Percentiles rank a stretch among this genome's conserved stretches.
phyloP scores from a whole-genome alignment of 2,797 vertebrate species.

The Antrozous pallidus region DNA sequence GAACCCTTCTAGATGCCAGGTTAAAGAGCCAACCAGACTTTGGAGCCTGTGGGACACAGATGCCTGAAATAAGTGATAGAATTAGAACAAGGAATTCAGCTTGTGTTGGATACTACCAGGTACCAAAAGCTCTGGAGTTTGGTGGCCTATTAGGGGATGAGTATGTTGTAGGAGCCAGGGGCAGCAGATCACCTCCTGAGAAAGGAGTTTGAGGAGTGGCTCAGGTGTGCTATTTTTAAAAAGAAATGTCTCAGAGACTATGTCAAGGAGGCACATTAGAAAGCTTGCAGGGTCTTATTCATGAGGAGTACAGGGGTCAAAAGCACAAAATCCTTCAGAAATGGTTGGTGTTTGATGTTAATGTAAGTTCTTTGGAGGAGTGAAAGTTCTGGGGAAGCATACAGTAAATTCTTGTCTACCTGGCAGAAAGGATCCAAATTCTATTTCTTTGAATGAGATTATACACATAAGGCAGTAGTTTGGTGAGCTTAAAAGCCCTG shows the following conservation, averaged over 20 bases:
- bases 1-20: too few relatives aligned
- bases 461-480: background rate
- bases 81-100: background rate
- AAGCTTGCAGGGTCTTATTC: background rate
- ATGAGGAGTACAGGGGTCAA: background rate
- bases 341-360: background rate
- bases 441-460: constrained; percentile 10
- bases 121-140: background rate
- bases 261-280: background rate
- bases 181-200: background rate
- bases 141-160: background rate
- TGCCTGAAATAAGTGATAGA: background rate
- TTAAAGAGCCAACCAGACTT: background rate
- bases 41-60: background rate
- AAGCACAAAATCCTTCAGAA: constrained; percentile 1
- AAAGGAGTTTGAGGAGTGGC: background rate
- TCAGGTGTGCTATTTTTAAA: background rate
- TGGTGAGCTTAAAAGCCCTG: background rate
- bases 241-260: background rate
- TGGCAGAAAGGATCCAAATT: constrained; percentile 38
- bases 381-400: constrained; percentile 16
- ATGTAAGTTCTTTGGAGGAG: background rate
- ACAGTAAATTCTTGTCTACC: constrained; percentile 35
- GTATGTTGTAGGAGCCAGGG: background rate
- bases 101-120: background rate